Percentiles rank a stretch among this genome's conserved stretches.
Conservation (phyloP, 1,140 invertebrate genomes). For the Papilio machaon region DNA sequence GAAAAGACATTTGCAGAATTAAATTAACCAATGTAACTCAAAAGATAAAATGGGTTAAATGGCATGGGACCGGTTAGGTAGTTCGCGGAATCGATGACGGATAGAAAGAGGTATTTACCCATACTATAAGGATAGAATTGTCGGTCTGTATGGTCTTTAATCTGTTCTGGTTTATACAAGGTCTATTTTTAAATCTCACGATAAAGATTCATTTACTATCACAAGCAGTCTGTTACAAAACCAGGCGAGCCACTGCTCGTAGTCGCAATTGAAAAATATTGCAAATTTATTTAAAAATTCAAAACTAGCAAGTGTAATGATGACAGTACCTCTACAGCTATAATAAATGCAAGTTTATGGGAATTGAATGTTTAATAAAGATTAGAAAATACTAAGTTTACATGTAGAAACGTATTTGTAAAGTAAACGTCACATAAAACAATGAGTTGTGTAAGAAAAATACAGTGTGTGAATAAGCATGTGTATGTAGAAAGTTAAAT, state of each 20-base stretch:
- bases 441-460: constrained; percentile 35
- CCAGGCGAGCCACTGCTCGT: background rate
- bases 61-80: background rate
- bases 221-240: background rate
- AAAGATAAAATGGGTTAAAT: background rate
- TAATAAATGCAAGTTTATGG: background rate
- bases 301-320: background rate
- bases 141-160: too few species aligned
- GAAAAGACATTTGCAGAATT: background rate
- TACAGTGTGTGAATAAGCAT: constrained; percentile 25
- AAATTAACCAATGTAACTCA: background rate
- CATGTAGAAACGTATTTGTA: constrained; percentile 8
- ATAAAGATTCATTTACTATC: background rate
- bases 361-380: constrained; percentile 19
- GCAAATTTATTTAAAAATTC: background rate
- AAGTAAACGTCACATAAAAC: constrained; percentile 33
- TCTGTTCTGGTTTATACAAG: too few species aligned
- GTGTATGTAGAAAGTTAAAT: constrained; percentile 51
- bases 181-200: too few species aligned
- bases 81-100: background rate
- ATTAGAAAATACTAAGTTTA: constrained; percentile 3
- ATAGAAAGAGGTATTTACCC: background rate
- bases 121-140: background rate
- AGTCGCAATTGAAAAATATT: background rate
- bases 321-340: background rate